A percentile compares a stretch with the other conserved stretches of the same genome.
Conservation (phyloP, 1,140 invertebrate species). For the Drosophila rufa region DNA sequence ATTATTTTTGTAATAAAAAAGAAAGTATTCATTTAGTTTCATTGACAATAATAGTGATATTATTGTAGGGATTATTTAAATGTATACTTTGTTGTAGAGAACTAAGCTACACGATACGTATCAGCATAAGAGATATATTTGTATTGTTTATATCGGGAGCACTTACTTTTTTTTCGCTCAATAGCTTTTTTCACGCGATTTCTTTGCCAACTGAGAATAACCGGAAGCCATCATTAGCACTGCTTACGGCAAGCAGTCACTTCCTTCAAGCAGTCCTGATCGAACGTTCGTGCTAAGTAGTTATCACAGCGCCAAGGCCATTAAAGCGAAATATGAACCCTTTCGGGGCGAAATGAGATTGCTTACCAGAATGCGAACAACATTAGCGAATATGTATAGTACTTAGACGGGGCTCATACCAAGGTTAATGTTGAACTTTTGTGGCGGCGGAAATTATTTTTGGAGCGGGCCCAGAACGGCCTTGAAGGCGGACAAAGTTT, state of each 20-base stretch:
- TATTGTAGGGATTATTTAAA: too few species aligned
- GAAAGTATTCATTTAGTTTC: background rate
- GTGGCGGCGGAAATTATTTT: constrained; percentile 47
- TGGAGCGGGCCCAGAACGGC: background rate
- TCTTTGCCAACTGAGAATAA: background rate
- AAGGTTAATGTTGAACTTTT: constrained; percentile 36
- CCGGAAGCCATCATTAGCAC: constrained; percentile 10
- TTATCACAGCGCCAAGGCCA: constrained; percentile 29
- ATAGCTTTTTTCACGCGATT: background rate
- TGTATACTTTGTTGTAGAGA: too few species aligned
- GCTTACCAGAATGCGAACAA: constrained; percentile 30
- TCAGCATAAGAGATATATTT: background rate
- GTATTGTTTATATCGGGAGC: background rate
- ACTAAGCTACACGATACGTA: too few species aligned
- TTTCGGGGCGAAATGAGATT: constrained; percentile 31
- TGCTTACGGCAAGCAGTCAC: constrained; percentile 10
- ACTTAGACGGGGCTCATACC: constrained; percentile 25
- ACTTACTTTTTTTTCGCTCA: background rate
- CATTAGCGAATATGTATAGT: constrained; percentile 32
- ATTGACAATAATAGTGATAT: too few species aligned
- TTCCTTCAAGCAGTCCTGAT: background rate
- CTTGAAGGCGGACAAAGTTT: constrained; percentile 40
- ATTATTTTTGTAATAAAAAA: background rate
- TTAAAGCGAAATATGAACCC: constrained; percentile 43
- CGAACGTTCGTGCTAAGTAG: constrained; percentile 30